These are phyloP conservation scores for Psilanteris sp. DNA, from an alignment of 1,140 invertebrate genomes.

Conservation along the genomic window DNA sequence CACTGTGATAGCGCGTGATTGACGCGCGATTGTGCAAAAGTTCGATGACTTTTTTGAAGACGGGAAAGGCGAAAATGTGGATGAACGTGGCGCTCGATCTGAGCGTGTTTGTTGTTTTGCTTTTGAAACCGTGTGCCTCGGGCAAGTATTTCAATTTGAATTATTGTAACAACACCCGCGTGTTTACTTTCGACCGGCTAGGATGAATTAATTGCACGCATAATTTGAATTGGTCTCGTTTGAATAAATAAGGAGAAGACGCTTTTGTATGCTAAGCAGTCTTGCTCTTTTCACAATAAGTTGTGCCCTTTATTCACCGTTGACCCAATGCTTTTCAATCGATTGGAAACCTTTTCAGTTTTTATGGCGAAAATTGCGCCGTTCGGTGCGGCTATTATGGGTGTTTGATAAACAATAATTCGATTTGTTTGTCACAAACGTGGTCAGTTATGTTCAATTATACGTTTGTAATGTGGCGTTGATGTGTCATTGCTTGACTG, in stretches of 20 bases:
- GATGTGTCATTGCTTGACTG: too few relatives aligned
- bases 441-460: too few relatives aligned
- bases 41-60: conserved; percentile 45
- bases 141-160: conserved; percentile 28
- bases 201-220: conserved; percentile 19
- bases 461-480: too few relatives aligned
- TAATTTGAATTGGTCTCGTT: conserved; percentile 10
- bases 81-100: not conserved
- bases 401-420: too few relatives aligned
- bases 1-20: too few relatives aligned
- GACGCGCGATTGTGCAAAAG: not conserved
- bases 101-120: conserved; percentile 16
- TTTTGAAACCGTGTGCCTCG: conserved; percentile 20
- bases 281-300: conserved; percentile 1
- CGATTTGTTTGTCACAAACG: too few relatives aligned
- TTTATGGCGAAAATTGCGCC: too few relatives aligned
- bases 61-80: conserved; percentile 28
- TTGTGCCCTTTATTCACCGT: conserved; percentile 12
- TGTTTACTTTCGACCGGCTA: too few relatives aligned
- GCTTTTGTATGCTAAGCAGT: conserved; percentile 34
- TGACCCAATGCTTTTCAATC: conserved; percentile 15
- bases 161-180: too few relatives aligned
- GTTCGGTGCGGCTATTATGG: too few relatives aligned
- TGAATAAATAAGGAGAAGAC: conserved; percentile 13
- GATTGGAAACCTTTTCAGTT: not conserved